These are phyloP conservation scores for Osmerus eperlanus DNA, from an alignment of 2,113 vertebrate species.

Conservation along the genomic window DNA sequence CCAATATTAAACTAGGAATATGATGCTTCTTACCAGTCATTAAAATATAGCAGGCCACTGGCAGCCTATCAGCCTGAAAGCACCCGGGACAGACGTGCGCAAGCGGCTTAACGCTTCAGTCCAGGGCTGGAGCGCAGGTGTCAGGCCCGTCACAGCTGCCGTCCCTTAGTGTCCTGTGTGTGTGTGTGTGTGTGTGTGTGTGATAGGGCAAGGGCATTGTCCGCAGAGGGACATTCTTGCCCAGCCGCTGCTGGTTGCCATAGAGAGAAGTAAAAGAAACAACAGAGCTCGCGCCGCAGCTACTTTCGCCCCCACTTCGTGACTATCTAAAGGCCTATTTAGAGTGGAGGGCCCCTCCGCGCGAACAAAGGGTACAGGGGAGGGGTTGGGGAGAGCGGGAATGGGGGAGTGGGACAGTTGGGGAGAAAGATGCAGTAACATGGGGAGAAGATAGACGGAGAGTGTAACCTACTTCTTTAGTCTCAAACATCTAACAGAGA, in stretches of 20 bases:
- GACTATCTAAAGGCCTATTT: conserved; percentile 76
- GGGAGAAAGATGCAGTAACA: conserved; percentile 36
- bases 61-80: neutral
- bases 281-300: conserved; percentile 78
- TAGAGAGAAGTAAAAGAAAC: conserved; percentile 89
- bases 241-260: conserved; percentile 87
- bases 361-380: conserved; percentile 70
- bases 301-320: conserved; percentile 50
- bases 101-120: conserved; percentile 58
- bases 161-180: conserved; percentile 61
- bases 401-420: conserved; percentile 49
- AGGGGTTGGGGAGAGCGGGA: conserved; percentile 64
- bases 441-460: conserved; percentile 4
- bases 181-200: conserved; percentile 76
- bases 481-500: neutral
- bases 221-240: conserved; percentile 93
- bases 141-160: conserved; percentile 66
- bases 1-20: neutral
- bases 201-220: conserved; percentile 89
- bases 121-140: conserved; percentile 48
- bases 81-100: conserved; percentile 43
- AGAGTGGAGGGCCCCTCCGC: conserved; percentile 73
- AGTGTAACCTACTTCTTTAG: neutral
- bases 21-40: neutral
- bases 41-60: neutral